Base-by-base conservation (phyloP, 2,888 invertebrate species). In the Stenodema calcarata region DNA sequence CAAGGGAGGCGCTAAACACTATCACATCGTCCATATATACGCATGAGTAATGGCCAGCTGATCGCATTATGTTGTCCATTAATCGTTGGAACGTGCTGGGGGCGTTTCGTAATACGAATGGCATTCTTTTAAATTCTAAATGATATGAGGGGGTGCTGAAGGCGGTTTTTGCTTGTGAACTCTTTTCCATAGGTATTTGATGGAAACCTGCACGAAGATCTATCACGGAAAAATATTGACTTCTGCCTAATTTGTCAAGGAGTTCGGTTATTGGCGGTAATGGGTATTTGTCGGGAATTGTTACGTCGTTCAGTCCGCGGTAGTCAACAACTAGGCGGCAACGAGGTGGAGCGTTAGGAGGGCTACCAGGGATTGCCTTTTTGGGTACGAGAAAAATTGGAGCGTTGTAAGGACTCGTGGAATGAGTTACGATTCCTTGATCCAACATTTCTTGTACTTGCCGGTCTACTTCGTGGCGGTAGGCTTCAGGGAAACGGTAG, bases 201-300 rank as follows among this genome's bases (percentile, higher is more conserved):
- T 89, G 89, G 62, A 89, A 90, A 0, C 90, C 89, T 14, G 82
- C 85, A 11, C 88, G 88, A 0, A 90, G 75, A 75, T 90, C 89
- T 4, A 90, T 87, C 0, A 88, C 88, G 0, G 89, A 87, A 50
- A 90, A 89, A 50, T 89, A 89, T 23, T 88, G 86, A 0, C 87
- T 85, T 30, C 86, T 83, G 0, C 89, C 89, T 44, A 89, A 76
- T 69, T 88, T 88, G 44, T 89, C 89, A 12, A 89, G 76, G 0
- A 90, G 73, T 44, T 90, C 89, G 4, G 89, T 86, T 0, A 79
- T 79, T 12, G 44, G 44, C 1, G 62, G 89, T 87, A 69, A 89
- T n/a, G 82, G 82, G n/a, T 82, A 62, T 44, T 76, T 76, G 41
- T 85, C 85, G 0, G 47, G 50, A 0, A 76, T 76, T 18, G 85